Percentiles rank a stretch among this genome's conserved stretches.
phyloP scores from a whole-genome alignment of 2,797 vertebrate species.

The Aulostomus chinensis region DNA sequence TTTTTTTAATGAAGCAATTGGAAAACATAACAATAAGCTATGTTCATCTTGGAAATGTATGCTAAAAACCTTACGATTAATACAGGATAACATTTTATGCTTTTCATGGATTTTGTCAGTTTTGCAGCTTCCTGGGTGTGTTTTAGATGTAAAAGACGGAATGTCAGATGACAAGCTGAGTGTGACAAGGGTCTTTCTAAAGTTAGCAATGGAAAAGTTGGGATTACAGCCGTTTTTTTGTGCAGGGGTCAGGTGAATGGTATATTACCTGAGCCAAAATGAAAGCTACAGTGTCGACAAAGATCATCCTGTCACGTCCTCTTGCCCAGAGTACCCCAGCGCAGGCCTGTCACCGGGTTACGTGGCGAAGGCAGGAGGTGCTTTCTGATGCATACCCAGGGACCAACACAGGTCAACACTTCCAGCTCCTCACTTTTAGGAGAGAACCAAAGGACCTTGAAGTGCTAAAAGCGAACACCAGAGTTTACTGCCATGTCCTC shows the following conservation, averaged over 20 bases:
- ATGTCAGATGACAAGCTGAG: constrained; percentile 30
- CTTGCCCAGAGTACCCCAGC: constrained; percentile 14
- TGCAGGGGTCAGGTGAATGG: constrained; percentile 18
- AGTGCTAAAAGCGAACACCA: constrained; percentile 50
- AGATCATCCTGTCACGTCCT: constrained; percentile 48
- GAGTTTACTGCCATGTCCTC: constrained; percentile 23
- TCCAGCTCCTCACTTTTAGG: constrained; percentile 37
- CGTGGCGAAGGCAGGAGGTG: constrained; percentile 30
- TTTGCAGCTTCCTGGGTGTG: too few species aligned
- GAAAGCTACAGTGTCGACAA: constrained; percentile 38
- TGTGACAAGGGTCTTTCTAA: constrained; percentile 25
- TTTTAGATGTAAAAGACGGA: too few species aligned
- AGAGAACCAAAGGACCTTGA: constrained; percentile 51
- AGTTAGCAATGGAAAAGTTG: constrained; percentile 45
- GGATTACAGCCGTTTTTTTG: constrained; percentile 18
- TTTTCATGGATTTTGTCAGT: too few species aligned
- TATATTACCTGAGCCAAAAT: constrained; percentile 13
- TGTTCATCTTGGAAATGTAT: too few species aligned
- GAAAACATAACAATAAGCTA: too few species aligned
- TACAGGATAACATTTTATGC: too few species aligned
- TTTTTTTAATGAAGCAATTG: not conserved
- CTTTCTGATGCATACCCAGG: constrained; percentile 56
- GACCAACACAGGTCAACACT: constrained; percentile 51
- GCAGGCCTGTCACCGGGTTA: constrained; percentile 42
- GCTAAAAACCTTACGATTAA: too few species aligned